A percentile compares a stretch with the other conserved stretches of the same genome.
phyloP scores from a whole-genome alignment of 1,140 invertebrate genomes.

The Drosophila sp. region DNA sequence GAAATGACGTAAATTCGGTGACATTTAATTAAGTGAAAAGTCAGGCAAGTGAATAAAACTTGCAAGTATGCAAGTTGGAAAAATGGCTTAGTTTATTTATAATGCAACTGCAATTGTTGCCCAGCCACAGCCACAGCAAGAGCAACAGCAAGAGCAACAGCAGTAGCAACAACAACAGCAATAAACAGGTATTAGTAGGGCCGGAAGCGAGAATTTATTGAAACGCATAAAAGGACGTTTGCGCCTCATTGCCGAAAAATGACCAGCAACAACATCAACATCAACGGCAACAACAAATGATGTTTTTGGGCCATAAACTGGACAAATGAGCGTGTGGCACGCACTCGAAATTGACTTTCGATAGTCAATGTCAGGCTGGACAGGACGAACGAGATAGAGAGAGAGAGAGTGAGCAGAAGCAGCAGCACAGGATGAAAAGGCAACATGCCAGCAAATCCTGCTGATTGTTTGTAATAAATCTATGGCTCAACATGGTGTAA shows the following conservation, averaged over 20 bases:
- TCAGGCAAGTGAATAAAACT: conserved; percentile 42
- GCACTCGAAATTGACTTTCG: conserved; percentile 79
- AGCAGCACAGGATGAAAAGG: conserved; percentile 15
- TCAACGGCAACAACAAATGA: conserved; percentile 51
- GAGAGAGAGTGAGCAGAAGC: background rate
- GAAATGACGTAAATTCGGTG: background rate
- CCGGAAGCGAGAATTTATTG: conserved; percentile 78
- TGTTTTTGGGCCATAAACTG: conserved; percentile 70
- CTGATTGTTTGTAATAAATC: conserved; percentile 77
- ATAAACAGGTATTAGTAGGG: conserved; percentile 76
- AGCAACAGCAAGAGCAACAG: conserved; percentile 37
- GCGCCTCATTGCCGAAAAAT: conserved; percentile 62
- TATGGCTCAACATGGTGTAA: conserved; percentile 70
- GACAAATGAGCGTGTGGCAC: conserved; percentile 79
- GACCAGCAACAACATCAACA: conserved; percentile 8
- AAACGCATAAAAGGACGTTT: conserved; percentile 72
- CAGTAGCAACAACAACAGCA: conserved; percentile 44
- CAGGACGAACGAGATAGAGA: background rate
- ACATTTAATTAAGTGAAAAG: conserved; percentile 31
- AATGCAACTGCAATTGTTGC: background rate
- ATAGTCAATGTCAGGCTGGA: conserved; percentile 60
- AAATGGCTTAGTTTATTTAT: conserved; percentile 45
- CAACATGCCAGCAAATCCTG: conserved; percentile 55
- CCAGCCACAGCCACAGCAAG: conserved; percentile 38
- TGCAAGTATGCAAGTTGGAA: conserved; percentile 25